Base-by-base conservation (phyloP, 1,140 invertebrate species). In the Globodera rostochiensis region DNA sequence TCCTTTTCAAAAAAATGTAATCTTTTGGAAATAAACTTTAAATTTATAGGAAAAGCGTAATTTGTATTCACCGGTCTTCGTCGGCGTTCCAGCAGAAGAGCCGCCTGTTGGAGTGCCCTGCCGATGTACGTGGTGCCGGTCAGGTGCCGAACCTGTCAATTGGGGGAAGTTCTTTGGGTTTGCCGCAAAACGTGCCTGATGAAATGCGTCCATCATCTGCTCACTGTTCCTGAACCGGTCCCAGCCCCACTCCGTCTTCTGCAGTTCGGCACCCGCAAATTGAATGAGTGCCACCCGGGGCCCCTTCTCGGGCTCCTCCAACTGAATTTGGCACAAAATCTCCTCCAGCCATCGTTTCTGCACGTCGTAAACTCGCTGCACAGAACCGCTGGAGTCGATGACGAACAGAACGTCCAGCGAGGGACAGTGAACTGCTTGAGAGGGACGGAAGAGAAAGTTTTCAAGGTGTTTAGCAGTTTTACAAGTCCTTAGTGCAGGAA, bases 71-170 rank as follows among this genome's bases (percentile, higher is more conserved):
- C 75, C 21, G 67, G 79, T 36, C 66, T 73, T 13, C 87, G 81
- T 15, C 87, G 81, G 7, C 64, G 73, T 47, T 87, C 83, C 57
- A 88, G 69, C 19, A 89, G 50, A 47, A 77, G 69, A 15, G 73
- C 70, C 45, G 87, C 86, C 69, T 79, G 83, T 66, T 84, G 53
- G 53, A 88, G 69, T n/a, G 87, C 87, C 25, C 84, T 80, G 25
- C 87, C 87, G 73, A 88, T 88, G 69, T 85, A 88, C 2, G 87
- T 88, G n/a, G 87, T 88, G 25, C 87, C 87, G 74, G 84, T 86
- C 67, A 86, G 67, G 57, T 76, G 74, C 19, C 85, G 83, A 36
- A 88, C 73, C 76, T 84, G 49, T 21, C 25, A 79, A 47, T 60
- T 66, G 50, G 77, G 25, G 77, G 25, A 60, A 53, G 70, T 84